Evolutionary conservation across 1,140 invertebrate species (phyloP).

Genomic region (Formica exsecta): DNA sequence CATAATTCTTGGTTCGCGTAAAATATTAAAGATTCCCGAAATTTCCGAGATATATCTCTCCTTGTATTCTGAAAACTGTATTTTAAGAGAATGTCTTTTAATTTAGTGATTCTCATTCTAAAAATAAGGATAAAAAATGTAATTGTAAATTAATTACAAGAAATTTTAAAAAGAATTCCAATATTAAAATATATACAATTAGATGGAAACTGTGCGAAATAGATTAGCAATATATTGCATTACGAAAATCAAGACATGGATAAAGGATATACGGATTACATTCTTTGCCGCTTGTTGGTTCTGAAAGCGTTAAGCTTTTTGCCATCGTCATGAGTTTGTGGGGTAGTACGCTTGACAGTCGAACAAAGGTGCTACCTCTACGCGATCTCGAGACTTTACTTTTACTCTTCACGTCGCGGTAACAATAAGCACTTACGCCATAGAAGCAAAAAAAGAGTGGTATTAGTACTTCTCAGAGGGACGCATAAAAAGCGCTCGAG

Average conservation of each 20-base stretch:
- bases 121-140: background rate
- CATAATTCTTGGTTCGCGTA: conserved; percentile 17
- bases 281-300: conserved; percentile 25
- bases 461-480: background rate
- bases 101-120: background rate
- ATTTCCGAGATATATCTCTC: background rate
- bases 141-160: background rate
- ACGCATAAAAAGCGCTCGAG: conserved; percentile 38
- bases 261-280: conserved; percentile 24
- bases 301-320: conserved; percentile 53
- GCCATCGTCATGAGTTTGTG: conserved; percentile 21
- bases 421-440: conserved; percentile 60
- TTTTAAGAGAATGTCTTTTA: background rate
- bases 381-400: conserved; percentile 58
- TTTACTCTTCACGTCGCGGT: conserved; percentile 35
- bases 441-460: conserved; percentile 14
- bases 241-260: conserved; percentile 22
- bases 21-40: conserved; percentile 17
- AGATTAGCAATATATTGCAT: background rate
- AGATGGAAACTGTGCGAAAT: conserved; percentile 4
- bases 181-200: background rate
- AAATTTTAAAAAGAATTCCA: background rate
- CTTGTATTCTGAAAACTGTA: background rate
- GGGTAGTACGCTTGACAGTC: conserved; percentile 32
- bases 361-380: conserved; percentile 40